phyloP scores from a whole-genome alignment of 2,797 vertebrate genomes.

The Syngnathus acus region DNA sequence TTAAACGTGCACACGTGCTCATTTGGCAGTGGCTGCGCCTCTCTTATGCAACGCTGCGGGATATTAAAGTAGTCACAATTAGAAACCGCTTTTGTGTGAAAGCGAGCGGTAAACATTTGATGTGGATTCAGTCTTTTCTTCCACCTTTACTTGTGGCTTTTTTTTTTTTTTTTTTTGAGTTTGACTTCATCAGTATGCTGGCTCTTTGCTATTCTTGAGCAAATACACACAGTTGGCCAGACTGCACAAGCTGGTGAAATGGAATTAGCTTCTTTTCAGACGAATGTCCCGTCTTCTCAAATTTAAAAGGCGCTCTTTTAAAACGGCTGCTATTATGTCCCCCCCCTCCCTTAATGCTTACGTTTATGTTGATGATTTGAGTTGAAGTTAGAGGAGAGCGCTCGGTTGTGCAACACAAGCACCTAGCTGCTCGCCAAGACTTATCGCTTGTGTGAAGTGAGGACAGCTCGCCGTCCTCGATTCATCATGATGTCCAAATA shows the following conservation, averaged over 20 bases:
- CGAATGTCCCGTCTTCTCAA: background rate
- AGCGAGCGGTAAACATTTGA: background rate
- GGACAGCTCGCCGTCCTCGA: constrained; percentile 45
- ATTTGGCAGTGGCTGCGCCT: background rate
- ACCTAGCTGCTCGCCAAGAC: constrained; percentile 34
- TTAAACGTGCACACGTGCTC: background rate
- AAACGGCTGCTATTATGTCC: background rate
- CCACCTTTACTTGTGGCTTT: background rate
- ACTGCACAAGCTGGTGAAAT: background rate
- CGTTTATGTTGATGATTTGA: background rate
- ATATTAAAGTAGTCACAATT: background rate
- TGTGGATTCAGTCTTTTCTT: background rate
- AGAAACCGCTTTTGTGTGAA: background rate
- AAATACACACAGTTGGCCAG: background rate
- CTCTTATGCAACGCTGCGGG: background rate
- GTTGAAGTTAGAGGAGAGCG: background rate
- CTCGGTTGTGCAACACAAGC: background rate
- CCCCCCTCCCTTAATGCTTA: background rate
- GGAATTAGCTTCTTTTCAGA: background rate
- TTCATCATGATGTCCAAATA: constrained; percentile 65
- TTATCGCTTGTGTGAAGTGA: constrained; percentile 46
- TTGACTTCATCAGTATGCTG: background rate
- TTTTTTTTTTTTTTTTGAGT: background rate
- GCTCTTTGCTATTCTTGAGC: background rate
- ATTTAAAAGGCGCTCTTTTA: background rate